Conservation (phyloP, 2,888 invertebrate genomes). For the Pachymerium ferrugineum region DNA sequence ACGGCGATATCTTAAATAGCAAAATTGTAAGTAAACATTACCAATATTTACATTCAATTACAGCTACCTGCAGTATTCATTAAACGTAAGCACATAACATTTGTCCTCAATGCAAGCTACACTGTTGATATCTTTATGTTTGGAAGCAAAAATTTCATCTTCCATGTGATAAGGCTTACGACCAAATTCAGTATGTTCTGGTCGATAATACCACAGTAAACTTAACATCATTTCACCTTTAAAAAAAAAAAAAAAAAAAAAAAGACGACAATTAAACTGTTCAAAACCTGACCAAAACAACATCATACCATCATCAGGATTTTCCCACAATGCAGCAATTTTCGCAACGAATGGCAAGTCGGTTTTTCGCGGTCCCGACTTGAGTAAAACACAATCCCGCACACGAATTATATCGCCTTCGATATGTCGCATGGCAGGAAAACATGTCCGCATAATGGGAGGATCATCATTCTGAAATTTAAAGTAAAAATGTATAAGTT, state of each 20-base stretch:
- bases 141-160: slow-evolving; percentile 92
- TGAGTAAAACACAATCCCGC: slow-evolving; percentile 84
- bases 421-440: slow-evolving; percentile 80
- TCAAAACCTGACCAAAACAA: background rate
- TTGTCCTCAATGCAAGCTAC: slow-evolving; percentile 97
- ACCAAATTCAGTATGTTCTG: slow-evolving; percentile 91
- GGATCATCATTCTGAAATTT: slow-evolving; percentile 67
- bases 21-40: background rate
- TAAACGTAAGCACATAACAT: slow-evolving; percentile 91
- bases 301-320: slow-evolving; percentile 74
- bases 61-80: slow-evolving; percentile 92
- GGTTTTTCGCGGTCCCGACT: slow-evolving; percentile 72
- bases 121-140: slow-evolving; percentile 90
- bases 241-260: slow-evolving; percentile 38
- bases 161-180: slow-evolving; percentile 70
- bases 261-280: background rate
- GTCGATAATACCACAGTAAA: slow-evolving; percentile 93
- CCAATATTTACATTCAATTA: background rate
- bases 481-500: background rate
- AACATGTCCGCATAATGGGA: slow-evolving; percentile 72
- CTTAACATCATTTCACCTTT: slow-evolving; percentile 97
- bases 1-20: slow-evolving; percentile 76
- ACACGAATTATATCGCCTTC: slow-evolving; percentile 78
- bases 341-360: slow-evolving; percentile 92
- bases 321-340: slow-evolving; percentile 90